Evolutionary conservation across 1,140 invertebrate genomes (phyloP).

Genomic region (Aphelenchoides fujianensis): DNA sequence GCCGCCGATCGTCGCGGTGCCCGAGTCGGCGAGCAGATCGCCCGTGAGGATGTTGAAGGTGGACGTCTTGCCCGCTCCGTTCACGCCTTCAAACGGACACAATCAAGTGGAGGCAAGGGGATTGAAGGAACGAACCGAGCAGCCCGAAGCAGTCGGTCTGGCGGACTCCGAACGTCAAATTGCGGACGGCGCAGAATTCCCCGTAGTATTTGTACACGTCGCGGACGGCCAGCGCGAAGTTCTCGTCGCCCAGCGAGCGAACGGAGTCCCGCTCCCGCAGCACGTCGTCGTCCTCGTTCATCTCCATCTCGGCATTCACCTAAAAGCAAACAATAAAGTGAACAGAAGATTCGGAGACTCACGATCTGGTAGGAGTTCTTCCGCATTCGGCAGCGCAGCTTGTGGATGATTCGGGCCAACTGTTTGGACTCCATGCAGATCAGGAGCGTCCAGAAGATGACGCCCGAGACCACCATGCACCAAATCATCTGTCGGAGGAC

Average conservation of each 20-base stretch:
- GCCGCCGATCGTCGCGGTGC: conserved; percentile 34
- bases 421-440: conserved; percentile 34
- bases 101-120: neutral
- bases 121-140: conserved; percentile 52
- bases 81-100: conserved; percentile 47
- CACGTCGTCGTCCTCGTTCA: conserved; percentile 43
- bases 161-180: conserved; percentile 46
- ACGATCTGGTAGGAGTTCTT: conserved; percentile 20
- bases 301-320: conserved; percentile 11
- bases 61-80: conserved; percentile 51
- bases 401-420: conserved; percentile 18
- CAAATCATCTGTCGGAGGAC: conserved; percentile 14
- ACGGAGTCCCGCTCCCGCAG: conserved; percentile 31
- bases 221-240: conserved; percentile 37
- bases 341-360: conserved; percentile 10
- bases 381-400: conserved; percentile 21
- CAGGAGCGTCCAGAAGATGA: conserved; percentile 38
- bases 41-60: conserved; percentile 53
- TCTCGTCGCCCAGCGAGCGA: neutral
- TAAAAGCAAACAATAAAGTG: neutral
- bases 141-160: conserved; percentile 49
- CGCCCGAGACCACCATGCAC: conserved; percentile 43
- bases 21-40: conserved; percentile 27
- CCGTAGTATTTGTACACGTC: conserved; percentile 47
- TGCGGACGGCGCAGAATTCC: conserved; percentile 39